Percentiles rank a stretch among this genome's conserved stretches.
These are phyloP conservation scores for Brachionus koreanus DNA, from an alignment of 1,140 invertebrate species.

Conservation along the genomic window DNA sequence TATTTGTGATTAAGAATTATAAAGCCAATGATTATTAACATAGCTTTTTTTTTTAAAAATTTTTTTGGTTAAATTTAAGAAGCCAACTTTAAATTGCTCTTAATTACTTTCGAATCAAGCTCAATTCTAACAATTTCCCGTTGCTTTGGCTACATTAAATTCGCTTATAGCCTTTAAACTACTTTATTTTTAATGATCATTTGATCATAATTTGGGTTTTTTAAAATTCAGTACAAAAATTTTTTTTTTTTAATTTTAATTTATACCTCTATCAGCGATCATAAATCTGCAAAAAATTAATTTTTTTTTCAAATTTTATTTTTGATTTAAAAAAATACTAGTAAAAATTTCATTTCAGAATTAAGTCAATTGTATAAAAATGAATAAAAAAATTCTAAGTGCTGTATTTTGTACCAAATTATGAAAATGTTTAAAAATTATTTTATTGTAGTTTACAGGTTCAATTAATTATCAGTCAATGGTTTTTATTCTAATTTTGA, in stretches of 20 bases:
- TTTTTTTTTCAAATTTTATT: no score
- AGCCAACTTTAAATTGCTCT: neutral
- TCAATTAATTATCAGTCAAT: neutral
- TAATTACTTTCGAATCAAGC: neutral
- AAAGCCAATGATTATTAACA: neutral
- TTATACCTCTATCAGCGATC: no score
- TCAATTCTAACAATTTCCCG: conserved; percentile 1
- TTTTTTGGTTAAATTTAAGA: neutral
- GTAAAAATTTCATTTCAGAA: no score
- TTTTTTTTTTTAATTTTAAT: neutral
- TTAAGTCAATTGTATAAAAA: no score
- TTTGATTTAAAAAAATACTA: no score
- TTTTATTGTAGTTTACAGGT: neutral
- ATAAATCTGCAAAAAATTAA: no score
- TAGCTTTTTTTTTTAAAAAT: neutral
- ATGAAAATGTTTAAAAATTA: no score
- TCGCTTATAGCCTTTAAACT: neutral
- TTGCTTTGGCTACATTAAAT: neutral
- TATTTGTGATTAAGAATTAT: neutral
- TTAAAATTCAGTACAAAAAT: neutral
- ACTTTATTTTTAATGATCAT: neutral
- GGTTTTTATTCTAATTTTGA: neutral
- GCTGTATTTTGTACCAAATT: no score
- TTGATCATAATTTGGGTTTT: neutral
- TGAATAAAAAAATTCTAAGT: no score